Percentiles rank a stretch among this genome's conserved stretches.
phyloP scores from a whole-genome alignment of 2,797 vertebrate species.

The Anolis apletophallus region DNA sequence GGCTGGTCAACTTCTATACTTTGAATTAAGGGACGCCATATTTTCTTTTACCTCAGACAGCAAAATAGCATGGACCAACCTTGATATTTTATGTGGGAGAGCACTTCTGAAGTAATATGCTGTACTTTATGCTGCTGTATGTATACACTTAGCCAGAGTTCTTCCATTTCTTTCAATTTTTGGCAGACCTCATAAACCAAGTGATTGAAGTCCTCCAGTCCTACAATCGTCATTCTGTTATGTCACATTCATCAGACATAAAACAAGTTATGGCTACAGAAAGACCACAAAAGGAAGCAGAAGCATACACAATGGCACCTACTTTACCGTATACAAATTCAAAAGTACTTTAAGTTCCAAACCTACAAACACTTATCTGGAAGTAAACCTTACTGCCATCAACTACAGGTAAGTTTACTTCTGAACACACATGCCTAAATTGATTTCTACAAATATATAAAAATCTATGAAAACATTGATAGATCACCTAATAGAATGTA shows the following conservation, averaged over 20 bases:
- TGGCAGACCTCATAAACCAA: not conserved
- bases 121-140: not conserved
- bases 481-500: not conserved
- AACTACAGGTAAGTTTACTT: not conserved
- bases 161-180: not conserved
- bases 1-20: no score
- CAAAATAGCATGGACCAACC: not conserved
- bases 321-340: not conserved
- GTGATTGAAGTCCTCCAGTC: not conserved
- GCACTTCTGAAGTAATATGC: not conserved
- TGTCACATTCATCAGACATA: no score
- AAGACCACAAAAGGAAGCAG: no score
- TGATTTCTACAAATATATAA: not conserved
- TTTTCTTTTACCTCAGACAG: not conserved
- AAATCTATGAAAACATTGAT: not conserved
- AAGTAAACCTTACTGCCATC: not conserved
- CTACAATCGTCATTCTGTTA: no score
- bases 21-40: no score
- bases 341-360: not conserved
- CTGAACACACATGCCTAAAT: not conserved
- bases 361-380: not conserved
- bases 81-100: not conserved
- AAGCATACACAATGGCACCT: not conserved
- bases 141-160: not conserved
- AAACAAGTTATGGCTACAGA: no score